phyloP scores from a whole-genome alignment of 2,113 vertebrate genomes.

The Rhinolophus sinicus region DNA sequence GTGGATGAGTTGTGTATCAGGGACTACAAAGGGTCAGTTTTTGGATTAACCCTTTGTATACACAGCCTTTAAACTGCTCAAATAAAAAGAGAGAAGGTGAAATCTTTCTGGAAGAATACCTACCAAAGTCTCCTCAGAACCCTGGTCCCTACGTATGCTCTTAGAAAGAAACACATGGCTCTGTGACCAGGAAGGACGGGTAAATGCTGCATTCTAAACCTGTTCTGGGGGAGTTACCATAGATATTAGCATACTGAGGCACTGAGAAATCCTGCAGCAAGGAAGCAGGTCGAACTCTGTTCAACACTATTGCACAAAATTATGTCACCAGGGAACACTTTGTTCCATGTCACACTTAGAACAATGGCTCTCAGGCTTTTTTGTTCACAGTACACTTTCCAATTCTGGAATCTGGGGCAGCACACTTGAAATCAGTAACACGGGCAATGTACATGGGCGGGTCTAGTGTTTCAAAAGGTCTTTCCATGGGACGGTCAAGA shows the following conservation, averaged over 20 bases:
- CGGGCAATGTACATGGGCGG: not conserved
- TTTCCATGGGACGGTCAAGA: not conserved
- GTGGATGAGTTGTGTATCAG: not conserved
- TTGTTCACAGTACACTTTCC: conserved; percentile 47
- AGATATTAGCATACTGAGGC: not conserved
- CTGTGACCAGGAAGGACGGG: not conserved
- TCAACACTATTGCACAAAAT: conserved; percentile 50
- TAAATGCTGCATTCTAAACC: not conserved
- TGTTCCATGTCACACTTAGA: conserved; percentile 41
- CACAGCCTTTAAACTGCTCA: not conserved
- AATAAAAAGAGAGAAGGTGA: not conserved
- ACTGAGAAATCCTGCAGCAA: not conserved
- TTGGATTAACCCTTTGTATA: not conserved
- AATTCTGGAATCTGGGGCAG: conserved; percentile 22
- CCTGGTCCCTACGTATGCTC: not conserved
- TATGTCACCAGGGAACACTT: conserved; percentile 57
- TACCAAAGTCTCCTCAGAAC: not conserved
- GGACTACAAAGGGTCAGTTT: not conserved
- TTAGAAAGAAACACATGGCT: not conserved
- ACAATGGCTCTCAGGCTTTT: conserved; percentile 43
- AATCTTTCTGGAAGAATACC: not conserved
- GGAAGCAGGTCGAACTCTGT: conserved; percentile 35
- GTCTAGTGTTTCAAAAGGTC: not conserved
- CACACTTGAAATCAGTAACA: not conserved
- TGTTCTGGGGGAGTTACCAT: not conserved